These are phyloP conservation scores for Campylomormyrus numenius DNA, from an alignment of 2,113 vertebrate species.

Conservation along the genomic window DNA sequence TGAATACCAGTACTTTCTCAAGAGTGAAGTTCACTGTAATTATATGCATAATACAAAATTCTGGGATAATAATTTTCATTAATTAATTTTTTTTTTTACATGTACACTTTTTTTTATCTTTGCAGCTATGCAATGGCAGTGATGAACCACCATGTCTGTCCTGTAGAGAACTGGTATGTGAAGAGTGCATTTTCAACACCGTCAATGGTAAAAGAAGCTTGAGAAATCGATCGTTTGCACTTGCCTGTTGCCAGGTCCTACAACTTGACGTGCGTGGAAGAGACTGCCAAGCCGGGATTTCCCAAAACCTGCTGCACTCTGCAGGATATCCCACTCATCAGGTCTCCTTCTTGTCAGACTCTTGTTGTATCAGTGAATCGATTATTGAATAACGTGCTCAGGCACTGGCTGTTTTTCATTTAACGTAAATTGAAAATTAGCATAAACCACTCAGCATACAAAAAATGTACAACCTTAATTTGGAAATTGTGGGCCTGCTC, in stretches of 20 bases:
- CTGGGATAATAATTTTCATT: neutral
- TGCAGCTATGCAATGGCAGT: constrained; percentile 86
- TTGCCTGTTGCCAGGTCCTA: constrained; percentile 65
- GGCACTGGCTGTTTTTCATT: neutral
- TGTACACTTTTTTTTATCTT: constrained; percentile 5
- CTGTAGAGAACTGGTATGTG: constrained; percentile 85
- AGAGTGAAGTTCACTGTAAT: neutral
- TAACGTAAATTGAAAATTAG: neutral
- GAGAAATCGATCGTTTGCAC: neutral
- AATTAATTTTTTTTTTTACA: neutral
- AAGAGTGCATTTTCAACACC: neutral
- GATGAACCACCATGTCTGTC: constrained; percentile 90
- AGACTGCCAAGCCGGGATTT: constrained; percentile 70
- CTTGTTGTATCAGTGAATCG: neutral
- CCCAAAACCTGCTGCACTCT: constrained; percentile 85
- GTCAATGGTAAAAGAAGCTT: neutral
- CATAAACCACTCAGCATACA: neutral
- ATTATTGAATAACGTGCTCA: neutral
- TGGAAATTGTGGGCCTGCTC: neutral
- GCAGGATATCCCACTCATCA: constrained; percentile 84
- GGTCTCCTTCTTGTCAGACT: constrained; percentile 48
- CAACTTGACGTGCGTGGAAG: constrained; percentile 79
- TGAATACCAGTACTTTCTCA: neutral
- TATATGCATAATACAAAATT: neutral
- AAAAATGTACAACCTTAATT: neutral